These are phyloP conservation scores for Pomatostomus ruficeps DNA, from an alignment of 2,113 vertebrate genomes.

Conservation along the genomic window DNA sequence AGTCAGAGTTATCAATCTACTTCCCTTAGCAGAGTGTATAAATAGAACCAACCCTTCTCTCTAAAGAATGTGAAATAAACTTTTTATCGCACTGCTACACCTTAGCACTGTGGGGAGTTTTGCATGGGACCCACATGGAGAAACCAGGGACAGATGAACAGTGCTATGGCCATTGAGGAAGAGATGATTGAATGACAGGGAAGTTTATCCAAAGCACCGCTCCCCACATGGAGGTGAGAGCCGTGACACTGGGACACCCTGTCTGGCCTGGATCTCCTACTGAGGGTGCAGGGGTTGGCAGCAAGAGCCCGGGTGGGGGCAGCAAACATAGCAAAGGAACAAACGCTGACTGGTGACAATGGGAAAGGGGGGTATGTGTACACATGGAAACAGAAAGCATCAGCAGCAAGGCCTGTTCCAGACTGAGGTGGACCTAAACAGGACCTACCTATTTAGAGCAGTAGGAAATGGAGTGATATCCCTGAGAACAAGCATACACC, in stretches of 20 bases:
- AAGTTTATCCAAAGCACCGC: not conserved
- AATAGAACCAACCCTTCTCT: slow-evolving; percentile 10
- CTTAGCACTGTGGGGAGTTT: not conserved
- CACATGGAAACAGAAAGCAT: not conserved
- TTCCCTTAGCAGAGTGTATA: not conserved
- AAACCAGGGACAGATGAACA: not conserved
- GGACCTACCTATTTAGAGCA: not conserved
- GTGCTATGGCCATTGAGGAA: not conserved
- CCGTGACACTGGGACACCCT: rapidly evolving
- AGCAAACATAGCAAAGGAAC: not conserved
- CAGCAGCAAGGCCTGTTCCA: not conserved
- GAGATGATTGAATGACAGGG: not conserved
- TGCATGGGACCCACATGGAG: not conserved
- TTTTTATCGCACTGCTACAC: not conserved
- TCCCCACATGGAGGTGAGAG: not conserved
- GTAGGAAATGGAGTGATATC: not conserved
- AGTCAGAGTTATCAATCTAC: slow-evolving; percentile 7
- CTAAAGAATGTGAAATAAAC: not conserved
- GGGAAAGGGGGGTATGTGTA: not conserved
- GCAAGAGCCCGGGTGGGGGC: rapidly evolving
- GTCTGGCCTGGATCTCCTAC: not conserved
- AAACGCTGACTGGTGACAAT: rapidly evolving
- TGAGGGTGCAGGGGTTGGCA: rapidly evolving
- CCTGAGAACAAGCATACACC: rapidly evolving
- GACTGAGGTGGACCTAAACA: not conserved